Evolutionary conservation across 2,113 vertebrate genomes (phyloP), one percentile per base, ranked within the genome.

Genomic region (Trichechus manatus): DNA sequence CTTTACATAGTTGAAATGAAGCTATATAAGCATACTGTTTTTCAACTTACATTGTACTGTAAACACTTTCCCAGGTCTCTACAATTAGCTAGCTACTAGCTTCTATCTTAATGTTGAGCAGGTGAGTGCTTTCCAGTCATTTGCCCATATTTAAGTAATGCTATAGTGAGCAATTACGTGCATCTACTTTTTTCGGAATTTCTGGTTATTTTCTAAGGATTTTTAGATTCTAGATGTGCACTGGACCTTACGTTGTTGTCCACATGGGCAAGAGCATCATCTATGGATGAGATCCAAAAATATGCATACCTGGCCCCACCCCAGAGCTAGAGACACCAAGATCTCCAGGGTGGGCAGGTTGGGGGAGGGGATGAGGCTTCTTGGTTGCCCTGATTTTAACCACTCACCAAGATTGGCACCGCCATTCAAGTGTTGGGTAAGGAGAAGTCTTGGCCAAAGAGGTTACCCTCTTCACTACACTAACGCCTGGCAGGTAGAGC

Each of bases 331-430:
- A 72, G 33, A 77, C 14, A 22, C 9, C 33, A 29, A 72, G 33
- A 72, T 33, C 53, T 90, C 56, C 14, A 8, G 63, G 23, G 1
- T 11, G 5, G 29, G 15, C 75, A 78, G 75, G 75, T 19, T 74
- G 15, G 31, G 42, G 9, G 1, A 4, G 0, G 14, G 47, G 4
- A 14, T 22, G 33, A 8, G 6, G 20, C 4, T 83, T 44, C 27
- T 47, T 6, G 6, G 64, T 20, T 72, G n/a, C 83, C 72, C 39
- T 81, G 59, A 23, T 15, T 74, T 36, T 44, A 25, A 63, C 10
- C 44, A 63, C 7, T 10, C 6, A 9, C 23, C 25, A 1, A 13
- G 31, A 72, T 61, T 1, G 11, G 64, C 2, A 10, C 4, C 22
- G 25, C 92, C 31, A 68, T 50, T 59, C 23, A 23, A 39, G 42